A percentile compares a stretch with the other conserved stretches of the same genome.
These are phyloP conservation scores for Morone chrysops DNA, from an alignment of 2,113 vertebrate genomes.

Conservation along the genomic window DNA sequence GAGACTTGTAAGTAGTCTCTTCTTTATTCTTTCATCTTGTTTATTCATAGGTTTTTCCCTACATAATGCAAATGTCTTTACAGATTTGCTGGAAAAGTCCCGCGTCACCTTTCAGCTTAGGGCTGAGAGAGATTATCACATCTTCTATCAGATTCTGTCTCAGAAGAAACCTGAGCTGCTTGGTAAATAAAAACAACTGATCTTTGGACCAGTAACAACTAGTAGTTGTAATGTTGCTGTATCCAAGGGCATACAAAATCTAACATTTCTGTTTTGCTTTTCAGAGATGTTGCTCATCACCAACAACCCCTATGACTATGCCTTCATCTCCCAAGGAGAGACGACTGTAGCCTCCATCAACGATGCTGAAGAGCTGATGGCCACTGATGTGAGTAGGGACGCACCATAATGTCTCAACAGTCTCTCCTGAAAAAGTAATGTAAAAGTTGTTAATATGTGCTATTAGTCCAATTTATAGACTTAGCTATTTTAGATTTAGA, in stretches of 20 bases:
- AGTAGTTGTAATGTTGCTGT: background rate
- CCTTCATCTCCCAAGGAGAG: conserved; percentile 84
- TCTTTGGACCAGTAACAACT: background rate
- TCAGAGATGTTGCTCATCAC: conserved; percentile 86
- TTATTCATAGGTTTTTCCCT: background rate
- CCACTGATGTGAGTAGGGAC: conserved; percentile 77
- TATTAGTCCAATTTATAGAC: background rate
- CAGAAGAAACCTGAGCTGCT: conserved; percentile 92
- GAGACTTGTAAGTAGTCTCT: conserved; percentile 88
- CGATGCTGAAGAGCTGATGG: conserved; percentile 79
- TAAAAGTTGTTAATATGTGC: background rate
- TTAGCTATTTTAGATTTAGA: background rate
- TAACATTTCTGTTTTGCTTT: conserved; percentile 5
- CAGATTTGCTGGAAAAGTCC: conserved; percentile 94
- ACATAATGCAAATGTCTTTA: conserved; percentile 9
- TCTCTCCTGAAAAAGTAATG: background rate
- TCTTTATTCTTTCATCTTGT: background rate
- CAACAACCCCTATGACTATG: conserved; percentile 82
- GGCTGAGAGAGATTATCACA: conserved; percentile 93
- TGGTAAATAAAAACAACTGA: conserved; percentile 72
- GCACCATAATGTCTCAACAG: background rate
- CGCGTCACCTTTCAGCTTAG: conserved; percentile 92
- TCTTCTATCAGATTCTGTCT: conserved; percentile 95
- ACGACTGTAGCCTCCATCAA: conserved; percentile 79
- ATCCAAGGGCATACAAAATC: background rate